Evolutionary conservation across 35 echinoderm and acorn worm species (phyloP), one percentile per base, ranked within the genome.

Genomic region (Amphiura filiformis): DNA sequence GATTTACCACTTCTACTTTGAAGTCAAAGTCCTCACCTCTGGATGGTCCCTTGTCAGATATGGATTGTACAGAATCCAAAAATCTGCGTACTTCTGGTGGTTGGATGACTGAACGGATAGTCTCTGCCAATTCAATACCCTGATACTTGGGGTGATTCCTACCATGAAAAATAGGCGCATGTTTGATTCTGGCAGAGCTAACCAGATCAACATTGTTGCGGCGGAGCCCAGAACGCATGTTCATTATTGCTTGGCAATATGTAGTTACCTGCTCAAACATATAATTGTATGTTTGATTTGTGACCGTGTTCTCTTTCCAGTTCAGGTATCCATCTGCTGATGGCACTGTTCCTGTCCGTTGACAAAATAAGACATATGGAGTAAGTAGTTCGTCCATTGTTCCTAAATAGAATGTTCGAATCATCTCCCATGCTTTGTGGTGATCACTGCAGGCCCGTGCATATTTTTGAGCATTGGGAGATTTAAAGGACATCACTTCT

Each of bases 111-210:
- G 9, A 9, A 13, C 34, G 7, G 28, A 35, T 31, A 30, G 75
- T 77, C 75, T 77, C 75, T 30, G 26, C 34, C 5, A 35, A 1
- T 4, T 85, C 82, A n/a, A 85, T 85, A 15, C 20, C 26, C 57
- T 89, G 87, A 52, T 89, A 89, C 61, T 89, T 89, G 0, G 77
- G 78, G 32, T 89, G 87, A 44, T 89, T 89, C 28, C 79, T 37
- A 0, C 39, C 87, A n/a, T 89, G 87, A 49, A 89, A 89, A 3
- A 89, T 82, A 4, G 87, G 78, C 28, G 87, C 76, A 70, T 89
- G 78, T 38, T 81, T 89, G 18, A 89, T 33, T 22, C 75, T 31
- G 0, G 76, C 87, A 31, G 52, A 26, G 41, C 7, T 61, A 18
- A 84, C 39, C 39, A 84, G n/a, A 5, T 84, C 42, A 7, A 20